Percentiles rank a stretch among this genome's conserved stretches.
phyloP scores from a whole-genome alignment of 2,888 invertebrate genomes.

The Opisthograptis luteolata region DNA sequence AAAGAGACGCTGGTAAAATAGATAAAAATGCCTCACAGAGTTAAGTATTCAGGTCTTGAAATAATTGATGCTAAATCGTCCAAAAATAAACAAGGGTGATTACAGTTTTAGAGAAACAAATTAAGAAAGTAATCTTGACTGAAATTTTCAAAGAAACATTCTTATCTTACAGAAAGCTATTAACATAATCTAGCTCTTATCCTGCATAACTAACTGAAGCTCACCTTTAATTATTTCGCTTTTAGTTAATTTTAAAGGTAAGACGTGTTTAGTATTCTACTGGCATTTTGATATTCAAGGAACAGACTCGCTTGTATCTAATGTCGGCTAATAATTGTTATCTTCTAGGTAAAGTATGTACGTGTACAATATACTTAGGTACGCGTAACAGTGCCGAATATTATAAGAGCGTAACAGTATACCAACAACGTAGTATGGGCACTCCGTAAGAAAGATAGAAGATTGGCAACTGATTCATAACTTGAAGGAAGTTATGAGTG shows the following conservation, averaged over 20 bases:
- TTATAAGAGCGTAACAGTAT: background rate
- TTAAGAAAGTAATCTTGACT: background rate
- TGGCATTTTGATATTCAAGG: slow-evolving; percentile 50
- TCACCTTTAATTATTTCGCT: slow-evolving; percentile 16
- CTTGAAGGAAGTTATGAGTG: too few species aligned
- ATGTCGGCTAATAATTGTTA: slow-evolving; percentile 75
- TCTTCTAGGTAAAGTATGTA: slow-evolving; percentile 57
- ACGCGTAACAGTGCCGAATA: background rate
- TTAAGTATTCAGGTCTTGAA: too few species aligned
- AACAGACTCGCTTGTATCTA: slow-evolving; percentile 63
- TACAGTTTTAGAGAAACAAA: background rate
- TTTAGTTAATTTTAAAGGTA: slow-evolving; percentile 19
- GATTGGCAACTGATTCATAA: too few species aligned
- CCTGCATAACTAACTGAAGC: slow-evolving; percentile 2
- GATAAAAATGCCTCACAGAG: background rate
- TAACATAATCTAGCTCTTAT: slow-evolving; percentile 17
- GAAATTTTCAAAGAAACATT: slow-evolving; percentile 24
- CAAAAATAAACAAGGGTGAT: background rate
- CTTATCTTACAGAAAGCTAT: slow-evolving; percentile 16
- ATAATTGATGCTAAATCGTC: too few species aligned
- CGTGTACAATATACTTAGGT: background rate
- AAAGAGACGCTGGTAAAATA: background rate
- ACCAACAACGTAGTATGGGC: too few species aligned
- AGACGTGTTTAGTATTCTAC: slow-evolving; percentile 57
- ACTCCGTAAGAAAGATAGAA: too few species aligned